A percentile compares a stretch with the other conserved stretches of the same genome.
These are phyloP conservation scores for Eclectus roratus DNA, from an alignment of 2,113 vertebrate species.

Conservation along the genomic window DNA sequence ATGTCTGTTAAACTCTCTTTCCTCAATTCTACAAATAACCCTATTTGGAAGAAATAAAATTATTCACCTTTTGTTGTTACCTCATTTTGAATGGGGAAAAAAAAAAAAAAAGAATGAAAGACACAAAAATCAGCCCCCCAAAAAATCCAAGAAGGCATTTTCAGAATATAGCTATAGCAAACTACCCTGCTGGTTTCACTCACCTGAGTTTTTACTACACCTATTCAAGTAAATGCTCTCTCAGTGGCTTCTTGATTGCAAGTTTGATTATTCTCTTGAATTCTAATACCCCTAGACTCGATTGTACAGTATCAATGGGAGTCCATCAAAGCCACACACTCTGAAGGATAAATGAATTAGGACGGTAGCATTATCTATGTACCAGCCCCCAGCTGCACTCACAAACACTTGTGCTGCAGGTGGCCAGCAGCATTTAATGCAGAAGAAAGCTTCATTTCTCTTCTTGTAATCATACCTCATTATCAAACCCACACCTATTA, in stretches of 20 bases:
- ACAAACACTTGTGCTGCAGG: neutral
- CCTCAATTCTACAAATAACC: neutral
- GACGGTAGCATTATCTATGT: fast-evolving
- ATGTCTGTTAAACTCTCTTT: neutral
- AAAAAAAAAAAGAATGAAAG: neutral
- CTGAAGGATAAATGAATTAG: neutral
- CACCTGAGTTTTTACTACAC: neutral
- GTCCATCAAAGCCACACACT: neutral
- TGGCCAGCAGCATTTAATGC: neutral
- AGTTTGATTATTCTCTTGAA: slow-evolving; percentile 3
- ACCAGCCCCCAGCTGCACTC: slow-evolving; percentile 1
- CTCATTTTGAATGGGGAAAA: neutral
- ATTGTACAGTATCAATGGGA: neutral
- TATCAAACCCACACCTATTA: slow-evolving; percentile 11
- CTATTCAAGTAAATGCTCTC: neutral
- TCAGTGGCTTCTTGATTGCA: neutral
- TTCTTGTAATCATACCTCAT: neutral
- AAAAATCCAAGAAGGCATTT: neutral
- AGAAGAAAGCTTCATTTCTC: slow-evolving; percentile 2
- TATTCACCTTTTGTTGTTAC: neutral
- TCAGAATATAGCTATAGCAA: neutral
- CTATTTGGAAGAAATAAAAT: neutral
- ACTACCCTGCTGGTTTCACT: neutral
- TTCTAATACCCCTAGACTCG: neutral
- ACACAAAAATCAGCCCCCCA: neutral